Evolutionary conservation across 2,888 invertebrate genomes (phyloP), one percentile per base, ranked within the genome.

Genomic region (Aricia artaxerxes): DNA sequence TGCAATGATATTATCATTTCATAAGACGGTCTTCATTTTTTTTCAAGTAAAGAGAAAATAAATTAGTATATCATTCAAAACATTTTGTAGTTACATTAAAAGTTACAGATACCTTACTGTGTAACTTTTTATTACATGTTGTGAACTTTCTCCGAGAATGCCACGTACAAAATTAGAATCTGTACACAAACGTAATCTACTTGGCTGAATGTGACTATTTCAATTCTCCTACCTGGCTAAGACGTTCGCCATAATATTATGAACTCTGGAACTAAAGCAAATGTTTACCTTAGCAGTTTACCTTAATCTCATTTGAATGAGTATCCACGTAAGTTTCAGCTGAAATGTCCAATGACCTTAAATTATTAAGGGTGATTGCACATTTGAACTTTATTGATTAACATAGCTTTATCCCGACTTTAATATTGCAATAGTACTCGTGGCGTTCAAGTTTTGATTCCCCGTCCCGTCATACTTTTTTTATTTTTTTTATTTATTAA

Each of bases 181-280:
- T 49, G 49, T n/a, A 38, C 73, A 44, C 73, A 73, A 73, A 73
- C 24, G 73, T 44, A 40, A 7, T 61, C n/a, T 40, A 13, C 1
- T 73, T 73, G 73, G n/a, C 40, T 73, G 40, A 40, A 73, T 40
- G 16, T 44, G 44, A n/a, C 73, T 44, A 24, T 73, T 73, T 40
- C 1, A 73, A 73, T 16, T 49, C n/a, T 40, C 40, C 40, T 72
- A n/a, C 40, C 44, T 75, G 44, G 1, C 73, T 9, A 75, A 75
- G 49, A 9, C 9, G 6, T 24, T 73, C 6, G 24, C 73, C 44
- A 49, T 24, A 40, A 40, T 40, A 31, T 49, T 38, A 38, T 73
- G 49, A 40, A 75, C 24, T 75, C 7, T 24, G 73, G 49, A 49
- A 49, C 44, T 44, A 38, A 75, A 75, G 73, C 44, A 44, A 75